Evolutionary conservation across 2,888 invertebrate genomes (phyloP), one percentile per base, ranked within the genome.

Genomic region (Arenicola marina): DNA sequence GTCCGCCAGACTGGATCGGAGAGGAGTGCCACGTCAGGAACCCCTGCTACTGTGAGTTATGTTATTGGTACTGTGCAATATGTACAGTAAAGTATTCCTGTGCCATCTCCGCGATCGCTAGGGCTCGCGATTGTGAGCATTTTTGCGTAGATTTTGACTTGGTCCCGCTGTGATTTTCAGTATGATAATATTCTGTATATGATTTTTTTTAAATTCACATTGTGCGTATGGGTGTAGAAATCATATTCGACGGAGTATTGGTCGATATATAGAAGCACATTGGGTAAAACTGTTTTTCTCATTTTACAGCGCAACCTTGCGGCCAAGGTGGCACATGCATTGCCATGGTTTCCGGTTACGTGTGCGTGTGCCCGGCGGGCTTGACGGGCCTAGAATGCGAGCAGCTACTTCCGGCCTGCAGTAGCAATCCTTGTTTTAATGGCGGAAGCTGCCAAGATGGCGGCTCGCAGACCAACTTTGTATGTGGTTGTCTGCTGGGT

Each of bases 1-100:
- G 72, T 66, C 69, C 68, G 7, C 71, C 71, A 15, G 68, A 61
- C 18, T 62, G 45, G 56, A 31, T 57, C 1, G 72, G 72, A 11
- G 46, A 31, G 3, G 34, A 29, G n/a, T 71, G 71, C 56, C 59
- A 68, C 51, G 54, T 62, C 1, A 55, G 31, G 2, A 68, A 72
- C 58, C 66, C 68, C 24, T 72, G 72, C 56, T 55, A 45, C 11
- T 56, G 72, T 72, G 56, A 68, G 64, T 29, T 44, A 18, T 1
- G 2, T 24, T n/a, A n/a, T n/a, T n/a, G n/a, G n/a, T n/a, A n/a
- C n/a, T n/a, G n/a, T n/a, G n/a, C n/a, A n/a, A n/a, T n/a, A n/a
- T n/a, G n/a, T n/a, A n/a, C n/a, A n/a, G n/a, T n/a, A n/a, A n/a
- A n/a, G n/a, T n/a, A n/a, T n/a, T n/a, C n/a, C n/a, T n/a, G n/a